Base-by-base conservation (phyloP, 37 sponge, comb jelly and placozoan species). In the Cliona cf. orientalis region DNA sequence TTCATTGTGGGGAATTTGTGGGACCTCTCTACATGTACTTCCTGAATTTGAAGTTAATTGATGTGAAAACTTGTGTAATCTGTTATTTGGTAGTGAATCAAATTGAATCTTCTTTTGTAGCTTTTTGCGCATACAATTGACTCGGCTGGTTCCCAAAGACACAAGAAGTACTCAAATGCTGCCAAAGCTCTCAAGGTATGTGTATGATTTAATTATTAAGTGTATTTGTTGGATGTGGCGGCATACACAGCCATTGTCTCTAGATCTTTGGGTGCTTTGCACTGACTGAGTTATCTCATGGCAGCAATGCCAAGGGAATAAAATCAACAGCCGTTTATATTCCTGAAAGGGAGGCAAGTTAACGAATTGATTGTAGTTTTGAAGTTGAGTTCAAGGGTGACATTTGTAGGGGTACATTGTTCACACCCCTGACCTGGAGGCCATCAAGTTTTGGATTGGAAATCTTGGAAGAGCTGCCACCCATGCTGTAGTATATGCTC, bases 281-380 rank as follows among this genome's bases (percentile, higher is more conserved):
- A 4, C 82, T 99, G 53, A 96, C 99, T 32, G 99, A 99, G 71
- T 74, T 99, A 19, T 84, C 94, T 58, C 97, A 99, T 82, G 99
- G 99, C 29, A 94, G 91, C 76, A 94, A 99, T 66, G 80, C 93
- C 6, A 85, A 70, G 45, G 92, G 85, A 0, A 90, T 99, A 88
- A 83, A 95, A 34, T 96, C 99, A 5, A 99, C 97, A 38, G 97
- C 99, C 3, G 96, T 93, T 11, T 99, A 86, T 80, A 93, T 96
- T 44, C 91, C 97, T 1, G 73, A 69, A n/a, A 96, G 91, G 12
- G 76, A 91, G 71, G 95, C 91, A 66, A 39, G 67, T 57, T 31
- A 53, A 21, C 21, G 35, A 29, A 35, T 39, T 3, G 12, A 6
- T 5, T 5, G 12, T 61, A 6, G 19, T 61, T 6, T 42, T 49